These are phyloP conservation scores for Hetaerina americana DNA, from an alignment of 1,140 invertebrate species.

Conservation along the genomic window DNA sequence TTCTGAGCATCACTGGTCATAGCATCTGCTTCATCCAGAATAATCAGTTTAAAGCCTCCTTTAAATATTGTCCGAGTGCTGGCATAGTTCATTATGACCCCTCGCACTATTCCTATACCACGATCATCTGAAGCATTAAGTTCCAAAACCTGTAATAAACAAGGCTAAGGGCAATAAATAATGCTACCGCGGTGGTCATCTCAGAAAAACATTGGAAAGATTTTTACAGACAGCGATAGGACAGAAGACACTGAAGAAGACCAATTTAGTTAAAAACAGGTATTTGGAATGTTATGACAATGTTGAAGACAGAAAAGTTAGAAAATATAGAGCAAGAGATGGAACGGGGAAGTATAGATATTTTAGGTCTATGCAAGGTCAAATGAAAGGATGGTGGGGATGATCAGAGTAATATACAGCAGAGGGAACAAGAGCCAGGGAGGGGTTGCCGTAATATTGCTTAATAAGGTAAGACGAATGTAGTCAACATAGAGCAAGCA, in stretches of 20 bases:
- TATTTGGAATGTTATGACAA: too few species aligned
- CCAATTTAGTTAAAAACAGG: not conserved
- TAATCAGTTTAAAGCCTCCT: slow-evolving; percentile 89
- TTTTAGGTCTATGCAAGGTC: too few species aligned
- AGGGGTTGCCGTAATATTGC: too few species aligned
- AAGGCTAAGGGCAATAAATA: not conserved
- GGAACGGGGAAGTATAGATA: too few species aligned
- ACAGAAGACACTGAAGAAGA: not conserved
- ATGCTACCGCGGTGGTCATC: slow-evolving; percentile 4
- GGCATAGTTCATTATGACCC: slow-evolving; percentile 94
- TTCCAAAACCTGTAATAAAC: slow-evolving; percentile 55
- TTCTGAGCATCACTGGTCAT: slow-evolving; percentile 99
- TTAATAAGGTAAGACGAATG: too few species aligned
- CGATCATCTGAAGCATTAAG: slow-evolving; percentile 98
- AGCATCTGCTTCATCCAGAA: slow-evolving; percentile 98
- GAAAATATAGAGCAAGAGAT: too few species aligned
- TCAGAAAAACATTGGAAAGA: not conserved
- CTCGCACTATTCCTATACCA: slow-evolving; percentile 92
- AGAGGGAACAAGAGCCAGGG: too few species aligned
- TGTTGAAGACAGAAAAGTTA: too few species aligned
- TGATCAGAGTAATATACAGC: too few species aligned
- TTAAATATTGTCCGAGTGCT: slow-evolving; percentile 94
- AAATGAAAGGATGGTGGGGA: too few species aligned
- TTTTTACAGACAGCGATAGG: slow-evolving; percentile 3
- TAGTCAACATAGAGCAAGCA: too few species aligned